Evolutionary conservation across 2,797 vertebrate genomes (phyloP).

Genomic region (Acipenser ruthenus): DNA sequence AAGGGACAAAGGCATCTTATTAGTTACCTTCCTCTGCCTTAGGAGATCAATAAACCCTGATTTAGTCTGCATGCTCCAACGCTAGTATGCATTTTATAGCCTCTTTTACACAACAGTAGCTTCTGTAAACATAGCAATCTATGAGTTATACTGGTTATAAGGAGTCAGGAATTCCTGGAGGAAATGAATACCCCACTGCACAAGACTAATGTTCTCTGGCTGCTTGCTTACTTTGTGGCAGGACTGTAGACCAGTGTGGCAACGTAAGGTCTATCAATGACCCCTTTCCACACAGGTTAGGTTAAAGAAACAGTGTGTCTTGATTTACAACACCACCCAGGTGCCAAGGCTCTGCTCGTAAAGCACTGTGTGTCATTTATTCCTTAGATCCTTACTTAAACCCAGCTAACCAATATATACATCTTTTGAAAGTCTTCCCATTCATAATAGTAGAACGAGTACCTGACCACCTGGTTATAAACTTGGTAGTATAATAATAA

Average conservation of each 20-base stretch:
- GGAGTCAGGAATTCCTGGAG: not conserved
- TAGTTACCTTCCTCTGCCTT: conserved; percentile 26
- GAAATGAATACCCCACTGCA: not conserved
- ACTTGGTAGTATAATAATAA: too few species aligned
- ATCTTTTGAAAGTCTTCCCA: too few species aligned
- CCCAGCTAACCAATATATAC: not conserved
- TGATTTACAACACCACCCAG: conserved; percentile 16
- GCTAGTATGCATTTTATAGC: not conserved
- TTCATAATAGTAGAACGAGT: too few species aligned
- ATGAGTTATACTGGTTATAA: not conserved
- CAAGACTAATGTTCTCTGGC: not conserved
- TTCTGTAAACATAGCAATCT: not conserved
- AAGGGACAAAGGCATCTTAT: too few species aligned
- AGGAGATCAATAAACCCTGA: conserved; percentile 24
- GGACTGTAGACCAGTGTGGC: conserved; percentile 6
- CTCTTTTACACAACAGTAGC: conserved; percentile 5
- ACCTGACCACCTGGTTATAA: too few species aligned
- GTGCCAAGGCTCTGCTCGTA: not conserved
- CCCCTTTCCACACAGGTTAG: conserved; percentile 28
- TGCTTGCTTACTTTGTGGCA: conserved; percentile 10
- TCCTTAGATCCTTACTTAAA: not conserved
- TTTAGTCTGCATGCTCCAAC: conserved; percentile 15
- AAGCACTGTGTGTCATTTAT: too few species aligned
- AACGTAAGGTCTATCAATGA: conserved; percentile 25
- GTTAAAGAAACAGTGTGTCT: conserved; percentile 14